Base-by-base conservation (phyloP, 2,113 vertebrate genomes). In the Megaceryle maxima region DNA sequence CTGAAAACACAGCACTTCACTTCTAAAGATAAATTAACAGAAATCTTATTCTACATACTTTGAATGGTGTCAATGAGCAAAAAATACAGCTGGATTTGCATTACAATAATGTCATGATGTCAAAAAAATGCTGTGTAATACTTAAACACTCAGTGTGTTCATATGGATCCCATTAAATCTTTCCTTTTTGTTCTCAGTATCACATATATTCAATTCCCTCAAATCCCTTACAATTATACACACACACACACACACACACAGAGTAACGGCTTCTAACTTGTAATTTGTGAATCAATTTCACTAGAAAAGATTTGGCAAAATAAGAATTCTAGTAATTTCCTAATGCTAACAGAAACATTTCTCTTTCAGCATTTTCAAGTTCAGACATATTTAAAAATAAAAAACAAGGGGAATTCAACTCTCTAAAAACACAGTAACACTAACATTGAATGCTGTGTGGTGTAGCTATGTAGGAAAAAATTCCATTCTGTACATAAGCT, bases 171-270 rank as follows among this genome's bases (percentile, higher is more conserved):
- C 79, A 82, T 83, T 80, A 88, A 92, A 60, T 67, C 6, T 43
- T 91, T 95, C 41, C 41, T 94, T 95, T 83, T 67, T 88, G 43
- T 92, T 92, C 67, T 85, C 29, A 67, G 29, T 70, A 91, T 33
- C 53, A 92, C 87, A 64, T 53, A 76, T 39, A 31, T 56, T 95
- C 48, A 68, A 35, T 79, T 93, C n/a, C 83, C 11, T 66, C 46
- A 12, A 90, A 92, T 51, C 33, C 50, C 88, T 81, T 63, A 83
- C 77, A 96, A 62, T 75, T 79, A 28, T 17, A 48, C 31, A 72
- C 24, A 22, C 20, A 56, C 18, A 63, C 16, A n/a, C n/a, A n/a
- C n/a, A 37, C 37, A 37, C 37, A 60, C 29, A 41, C 13, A 64
- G 8, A 4, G 7, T 46, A 95, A 74, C 21, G 92, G 50, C 70